Evolutionary conservation across 2,888 invertebrate genomes (phyloP), one percentile per base, ranked within the genome.

Genomic region (Siphonodentalium dalli): DNA sequence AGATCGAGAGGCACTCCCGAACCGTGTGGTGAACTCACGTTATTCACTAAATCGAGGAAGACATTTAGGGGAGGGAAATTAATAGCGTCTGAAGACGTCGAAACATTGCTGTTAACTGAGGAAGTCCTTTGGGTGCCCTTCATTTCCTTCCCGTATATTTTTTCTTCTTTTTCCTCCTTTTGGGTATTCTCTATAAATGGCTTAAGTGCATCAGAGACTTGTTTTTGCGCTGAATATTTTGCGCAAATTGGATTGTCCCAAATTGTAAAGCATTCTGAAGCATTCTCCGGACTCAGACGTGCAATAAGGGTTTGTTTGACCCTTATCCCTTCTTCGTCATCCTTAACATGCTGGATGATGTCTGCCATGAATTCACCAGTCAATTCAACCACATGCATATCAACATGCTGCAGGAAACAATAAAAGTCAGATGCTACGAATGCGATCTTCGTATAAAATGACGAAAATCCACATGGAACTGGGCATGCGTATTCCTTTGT

Each of bases 401-500:
- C 88, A 51, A 92, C 89, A 80, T 92, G 92, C 80, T 92, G 92
- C 69, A 91, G 81, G 80, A 93, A 93, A n/a, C n/a, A n/a, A n/a
- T n/a, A n/a, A n/a, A n/a, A n/a, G 3, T 33, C 4, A n/a, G 1
- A 13, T 33, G 13, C n/a, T n/a, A n/a, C n/a, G n/a, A n/a, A n/a
- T n/a, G n/a, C 15, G 1, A 33, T 15, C 33, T 33, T 1, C 3
- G 15, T n/a, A 18, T 33, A 33, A 6, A 33, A 11, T 11, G 11
- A 18, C 18, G 15, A 8, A 20, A 9, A 21, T 48, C 58, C 34
- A 74, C 74, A 71, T 11, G 93, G 92, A 63, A 92, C 82, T 0
- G 90, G 90, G 80, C 89, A 93, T 27, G 91, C 91, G 61, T 90
- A 86, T 3, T 88, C 88, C 74, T 91, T 90, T 18, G 89, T 86